Evolutionary conservation across 2,888 invertebrate species (phyloP), one percentile per base, ranked within the genome.

Genomic region (Drosophila lutescens): DNA sequence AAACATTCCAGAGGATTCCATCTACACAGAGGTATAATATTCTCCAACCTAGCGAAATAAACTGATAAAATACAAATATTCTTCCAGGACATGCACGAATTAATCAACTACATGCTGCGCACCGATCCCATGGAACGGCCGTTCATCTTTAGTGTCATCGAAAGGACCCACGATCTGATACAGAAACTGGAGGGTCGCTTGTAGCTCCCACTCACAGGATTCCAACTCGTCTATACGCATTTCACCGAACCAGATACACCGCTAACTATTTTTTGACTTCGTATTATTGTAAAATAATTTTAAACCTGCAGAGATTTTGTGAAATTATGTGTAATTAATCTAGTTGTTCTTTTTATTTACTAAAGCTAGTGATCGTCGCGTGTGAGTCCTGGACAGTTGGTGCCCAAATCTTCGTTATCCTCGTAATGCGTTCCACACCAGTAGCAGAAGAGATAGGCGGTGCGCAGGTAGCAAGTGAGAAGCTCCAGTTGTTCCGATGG

Each of bases 111-210:
- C 68, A 95, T 96, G 94, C 92, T 97, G 69, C 94, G 95, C 86
- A 94, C 95, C n/a, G 95, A 96, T 92, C 94, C 95, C 30, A 94
- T 94, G 93, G 96, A 96, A 90, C 93, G 97, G 75, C 96, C 96
- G 9, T 96, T 95, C 79, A 94, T 96, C 74, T 95, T 96, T 82
- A 94, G 94, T 82, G 94, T 96, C 8, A 94, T 96, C 71, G 94
- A 94, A 79, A 94, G 93, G 88, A 92, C 94, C 17, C 93, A 94
- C 66, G 93, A 94, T 88, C 91, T 94, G 58, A 93, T 94, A 83
- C 92, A 93, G 38, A 94, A 93, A 86, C 79, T 94, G 30, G 94
- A 95, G 84, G 93, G 93, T 47, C 93, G 94, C 81, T 94, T 93
- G 60, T 95, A 93, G 92, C 71, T 60, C 36, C 46, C 56, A 17